Evolutionary conservation across 2,113 vertebrate species (phyloP).

Genomic region (Microtus ochrogaster): DNA sequence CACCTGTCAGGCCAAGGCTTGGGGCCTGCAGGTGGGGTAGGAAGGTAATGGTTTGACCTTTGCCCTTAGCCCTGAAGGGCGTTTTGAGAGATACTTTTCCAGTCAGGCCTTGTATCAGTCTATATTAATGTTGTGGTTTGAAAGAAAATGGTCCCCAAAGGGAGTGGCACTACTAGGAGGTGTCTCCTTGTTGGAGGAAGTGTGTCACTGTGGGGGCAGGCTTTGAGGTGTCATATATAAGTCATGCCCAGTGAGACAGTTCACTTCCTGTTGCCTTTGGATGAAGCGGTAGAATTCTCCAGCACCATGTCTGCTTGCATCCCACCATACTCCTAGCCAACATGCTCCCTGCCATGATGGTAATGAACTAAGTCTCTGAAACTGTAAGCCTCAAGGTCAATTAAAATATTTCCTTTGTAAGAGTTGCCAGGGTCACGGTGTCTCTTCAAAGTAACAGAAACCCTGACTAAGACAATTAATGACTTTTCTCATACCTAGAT

Average conservation of each 20-base stretch:
- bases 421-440: background rate
- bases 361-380: background rate
- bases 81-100: background rate
- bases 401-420: background rate
- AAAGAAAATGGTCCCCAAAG: background rate
- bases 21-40: accelerated
- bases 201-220: background rate
- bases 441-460: background rate
- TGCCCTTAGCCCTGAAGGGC: background rate
- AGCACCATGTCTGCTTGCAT: background rate
- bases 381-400: background rate
- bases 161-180: background rate
- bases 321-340: background rate
- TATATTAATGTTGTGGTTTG: background rate
- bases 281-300: background rate
- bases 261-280: background rate
- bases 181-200: background rate
- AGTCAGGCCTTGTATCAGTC: accelerated
- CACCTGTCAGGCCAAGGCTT: accelerated
- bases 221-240: background rate
- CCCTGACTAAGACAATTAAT: background rate
- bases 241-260: background rate
- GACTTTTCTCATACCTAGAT: background rate
- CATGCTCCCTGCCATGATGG: background rate
- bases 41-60: background rate